Evolutionary conservation across 2,113 vertebrate genomes (phyloP).

Genomic region (Thomomys bottae): DNA sequence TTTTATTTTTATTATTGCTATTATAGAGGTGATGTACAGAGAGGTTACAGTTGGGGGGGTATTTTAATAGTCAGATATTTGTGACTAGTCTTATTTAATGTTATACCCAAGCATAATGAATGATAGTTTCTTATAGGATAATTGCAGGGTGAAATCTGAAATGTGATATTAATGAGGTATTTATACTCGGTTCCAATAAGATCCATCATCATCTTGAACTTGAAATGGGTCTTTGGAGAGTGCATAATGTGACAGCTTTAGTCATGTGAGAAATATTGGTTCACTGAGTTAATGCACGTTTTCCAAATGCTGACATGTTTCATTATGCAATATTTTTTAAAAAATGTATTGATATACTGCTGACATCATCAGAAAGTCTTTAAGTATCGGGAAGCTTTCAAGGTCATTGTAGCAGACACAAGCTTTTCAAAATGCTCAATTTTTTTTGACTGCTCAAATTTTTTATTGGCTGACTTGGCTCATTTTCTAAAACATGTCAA

Average conservation of each 20-base stretch:
- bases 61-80: not conserved
- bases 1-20: no score
- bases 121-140: not conserved
- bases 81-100: not conserved
- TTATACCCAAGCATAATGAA: not conserved
- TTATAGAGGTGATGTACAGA: no score
- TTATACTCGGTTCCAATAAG: not conserved
- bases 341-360: not conserved
- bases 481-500: not conserved
- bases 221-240: not conserved
- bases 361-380: not conserved
- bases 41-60: no score
- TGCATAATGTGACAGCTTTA: not conserved
- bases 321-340: constrained; percentile 16
- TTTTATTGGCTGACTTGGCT: not conserved
- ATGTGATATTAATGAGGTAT: not conserved
- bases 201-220: not conserved
- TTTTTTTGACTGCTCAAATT: constrained; percentile 13
- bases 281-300: not conserved
- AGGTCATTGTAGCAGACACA: not conserved
- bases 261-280: constrained; percentile 24
- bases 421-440: constrained; percentile 7
- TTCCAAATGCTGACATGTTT: not conserved
- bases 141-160: not conserved
- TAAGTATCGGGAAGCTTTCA: not conserved